Evolutionary conservation across 2,113 vertebrate species (phyloP), one percentile per base, ranked within the genome.

Genomic region (Antigone vipio): DNA sequence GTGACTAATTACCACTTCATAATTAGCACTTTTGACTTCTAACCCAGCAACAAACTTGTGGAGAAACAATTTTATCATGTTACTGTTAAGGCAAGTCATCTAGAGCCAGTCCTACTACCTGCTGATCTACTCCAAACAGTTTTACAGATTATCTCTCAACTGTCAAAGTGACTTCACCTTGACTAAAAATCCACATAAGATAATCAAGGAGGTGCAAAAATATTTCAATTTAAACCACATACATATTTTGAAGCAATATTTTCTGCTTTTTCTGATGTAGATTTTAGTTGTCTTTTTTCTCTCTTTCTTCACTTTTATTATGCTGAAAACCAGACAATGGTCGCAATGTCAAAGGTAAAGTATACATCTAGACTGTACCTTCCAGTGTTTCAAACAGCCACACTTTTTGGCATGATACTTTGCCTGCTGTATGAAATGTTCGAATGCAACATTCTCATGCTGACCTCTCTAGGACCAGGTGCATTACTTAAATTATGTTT

Each of bases 331-430:
- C 99, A 99, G 99, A 99, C 98, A 99, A 99, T 98, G 99, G 99
- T 96, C 99, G 98, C 98, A 99, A 98, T 98, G 97, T 99, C 89
- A 99, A 99, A 99, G 99, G 99, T 99, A 99, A 99, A 81, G 98
- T 98, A 98, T 96, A 29, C 64, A 38, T 86, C 79, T 89, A 85
- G 75, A 93, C 83, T 82, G 56, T 95, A 83, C 69, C 69, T 93
- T 94, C 94, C 44, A 85, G 78, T 97, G 91, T 97, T 97, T 92
- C 85, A 76, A 76, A 93, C 73, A 90, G 78, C 94, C 98, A 97
- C 96, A 95, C 93, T 96, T 97, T 97, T 95, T 74, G 97, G 97
- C 98, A 98, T 98, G 98, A 98, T 74, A 97, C 91, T 88, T 96
- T 97, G 98, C 94, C 97, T 98, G 97, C 97, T 98, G 96, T 98